These are phyloP conservation scores for Micrasema longulum DNA, from an alignment of 1,140 invertebrate genomes.

Conservation along the genomic window DNA sequence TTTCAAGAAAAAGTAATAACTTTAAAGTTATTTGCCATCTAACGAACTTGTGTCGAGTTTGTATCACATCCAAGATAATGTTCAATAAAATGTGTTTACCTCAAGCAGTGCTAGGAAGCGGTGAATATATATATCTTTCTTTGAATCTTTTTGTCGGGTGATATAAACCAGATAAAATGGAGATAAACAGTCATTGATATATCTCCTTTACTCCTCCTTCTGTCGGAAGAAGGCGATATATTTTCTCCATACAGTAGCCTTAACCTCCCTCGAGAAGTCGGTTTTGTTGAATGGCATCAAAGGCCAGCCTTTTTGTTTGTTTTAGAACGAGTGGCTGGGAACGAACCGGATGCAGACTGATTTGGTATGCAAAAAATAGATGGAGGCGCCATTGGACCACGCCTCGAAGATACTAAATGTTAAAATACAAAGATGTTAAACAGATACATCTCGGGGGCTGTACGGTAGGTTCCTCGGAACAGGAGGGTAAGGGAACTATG, in stretches of 20 bases:
- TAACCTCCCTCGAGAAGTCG: conserved; percentile 6
- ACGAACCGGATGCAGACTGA: conserved; percentile 50
- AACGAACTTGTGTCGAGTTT: no score
- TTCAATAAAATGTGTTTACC: no score
- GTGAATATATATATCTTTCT: no score
- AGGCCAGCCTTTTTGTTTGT: conserved; percentile 12
- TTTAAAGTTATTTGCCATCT: no score
- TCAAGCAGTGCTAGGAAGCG: no score
- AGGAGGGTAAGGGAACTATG: conserved; percentile 28
- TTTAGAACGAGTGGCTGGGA: conserved; percentile 16
- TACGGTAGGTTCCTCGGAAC: no score
- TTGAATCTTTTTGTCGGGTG: conserved; percentile 27
- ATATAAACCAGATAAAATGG: conserved; percentile 49
- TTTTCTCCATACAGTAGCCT: no score
- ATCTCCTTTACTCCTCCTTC: conserved; percentile 39
- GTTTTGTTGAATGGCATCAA: conserved; percentile 22
- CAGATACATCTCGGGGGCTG: conserved; percentile 5
- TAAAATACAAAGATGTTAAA: no score
- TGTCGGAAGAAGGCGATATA: conserved; percentile 46
- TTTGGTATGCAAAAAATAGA: conserved; percentile 52
- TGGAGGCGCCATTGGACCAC: conserved; percentile 47
- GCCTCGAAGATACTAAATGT: no score
- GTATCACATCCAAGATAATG: no score
- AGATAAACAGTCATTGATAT: conserved; percentile 53
- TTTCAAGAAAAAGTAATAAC: no score